A percentile compares a stretch with the other conserved stretches of the same genome.
Evolutionary conservation across 1,140 invertebrate species (phyloP).

Genomic region (Caenorhabditis briggsae): DNA sequence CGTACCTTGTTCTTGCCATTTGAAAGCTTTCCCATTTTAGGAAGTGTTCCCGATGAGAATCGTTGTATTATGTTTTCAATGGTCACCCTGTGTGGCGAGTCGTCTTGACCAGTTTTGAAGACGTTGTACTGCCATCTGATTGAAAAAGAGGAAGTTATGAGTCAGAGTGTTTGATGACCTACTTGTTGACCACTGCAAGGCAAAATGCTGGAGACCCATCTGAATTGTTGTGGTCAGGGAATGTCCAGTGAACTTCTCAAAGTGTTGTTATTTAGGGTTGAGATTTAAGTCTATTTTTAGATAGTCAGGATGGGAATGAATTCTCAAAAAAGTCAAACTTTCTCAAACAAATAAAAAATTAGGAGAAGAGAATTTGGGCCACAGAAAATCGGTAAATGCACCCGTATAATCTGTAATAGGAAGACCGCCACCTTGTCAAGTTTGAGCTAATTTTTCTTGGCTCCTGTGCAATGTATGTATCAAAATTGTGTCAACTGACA

Average conservation of each 20-base stretch:
- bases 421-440: too few species aligned
- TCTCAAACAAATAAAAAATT: too few species aligned
- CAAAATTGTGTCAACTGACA: too few species aligned
- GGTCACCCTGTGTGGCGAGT: slow-evolving; percentile 71
- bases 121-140: slow-evolving; percentile 77
- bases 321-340: too few species aligned
- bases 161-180: not conserved
- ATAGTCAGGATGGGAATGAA: too few species aligned
- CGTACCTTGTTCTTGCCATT: slow-evolving; percentile 22
- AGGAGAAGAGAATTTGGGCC: too few species aligned
- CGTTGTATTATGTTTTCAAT: slow-evolving; percentile 70
- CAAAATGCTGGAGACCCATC: slow-evolving; percentile 76
- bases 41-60: slow-evolving; percentile 39
- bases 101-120: slow-evolving; percentile 74
- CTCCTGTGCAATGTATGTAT: too few species aligned
- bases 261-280: too few species aligned
- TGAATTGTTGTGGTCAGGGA: slow-evolving; percentile 73
- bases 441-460: too few species aligned
- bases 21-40: not conserved
- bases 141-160: not conserved
- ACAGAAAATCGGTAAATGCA: too few species aligned
- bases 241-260: slow-evolving; percentile 77
- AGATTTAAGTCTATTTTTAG: too few species aligned
- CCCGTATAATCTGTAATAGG: too few species aligned
- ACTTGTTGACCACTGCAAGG: slow-evolving; percentile 67